Conservation (phyloP, 2,113 vertebrate genomes). For the Cryptotis parvus region DNA sequence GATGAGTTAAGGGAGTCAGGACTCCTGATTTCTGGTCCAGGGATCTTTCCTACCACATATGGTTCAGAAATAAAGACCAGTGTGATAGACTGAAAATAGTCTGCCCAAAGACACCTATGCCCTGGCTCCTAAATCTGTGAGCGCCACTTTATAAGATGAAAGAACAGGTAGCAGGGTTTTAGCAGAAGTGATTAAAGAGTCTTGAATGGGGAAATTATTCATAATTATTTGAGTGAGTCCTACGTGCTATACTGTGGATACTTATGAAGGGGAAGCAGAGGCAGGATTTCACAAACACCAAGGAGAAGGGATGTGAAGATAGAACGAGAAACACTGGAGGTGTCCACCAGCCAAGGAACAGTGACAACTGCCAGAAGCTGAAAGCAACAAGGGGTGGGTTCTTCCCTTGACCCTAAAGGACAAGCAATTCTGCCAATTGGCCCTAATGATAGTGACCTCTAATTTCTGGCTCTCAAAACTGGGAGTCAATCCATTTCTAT, state of each 20-base stretch:
- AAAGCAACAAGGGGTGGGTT: background rate
- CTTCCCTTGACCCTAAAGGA: background rate
- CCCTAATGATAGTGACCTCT: background rate
- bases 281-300: background rate
- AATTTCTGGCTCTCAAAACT: background rate
- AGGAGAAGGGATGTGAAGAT: background rate
- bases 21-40: background rate
- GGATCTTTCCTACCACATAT: background rate
- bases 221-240: background rate
- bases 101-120: background rate
- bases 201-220: background rate
- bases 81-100: background rate
- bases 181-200: background rate
- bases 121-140: background rate
- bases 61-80: background rate
- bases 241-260: background rate
- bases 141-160: background rate
- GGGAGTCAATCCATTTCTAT: background rate
- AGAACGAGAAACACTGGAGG: background rate
- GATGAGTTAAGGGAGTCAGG: background rate
- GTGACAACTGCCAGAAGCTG: background rate
- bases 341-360: background rate
- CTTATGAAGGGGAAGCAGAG: background rate
- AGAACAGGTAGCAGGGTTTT: background rate
- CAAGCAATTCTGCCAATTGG: background rate